A percentile compares a stretch with the other conserved stretches of the same genome.
Conservation (phyloP, 2,888 invertebrate species). For the Sarcophaga carnaria region DNA sequence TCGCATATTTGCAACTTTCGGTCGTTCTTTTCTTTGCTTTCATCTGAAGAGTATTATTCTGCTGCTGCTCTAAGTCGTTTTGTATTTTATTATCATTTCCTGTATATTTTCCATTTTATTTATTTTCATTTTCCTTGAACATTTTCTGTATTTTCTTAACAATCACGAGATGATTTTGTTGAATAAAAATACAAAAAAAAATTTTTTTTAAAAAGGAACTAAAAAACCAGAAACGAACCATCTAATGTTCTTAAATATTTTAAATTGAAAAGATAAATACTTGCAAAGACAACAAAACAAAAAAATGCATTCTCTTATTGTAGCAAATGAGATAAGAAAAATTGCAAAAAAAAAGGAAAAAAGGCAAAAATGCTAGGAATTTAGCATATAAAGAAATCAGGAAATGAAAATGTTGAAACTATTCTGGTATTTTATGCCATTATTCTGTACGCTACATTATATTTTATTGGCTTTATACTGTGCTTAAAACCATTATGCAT, state of each 20-base stretch:
- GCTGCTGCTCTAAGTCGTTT: constrained; percentile 51
- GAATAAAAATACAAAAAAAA: constrained; percentile 22
- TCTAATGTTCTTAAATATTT: constrained; percentile 59
- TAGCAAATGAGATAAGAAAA: neutral
- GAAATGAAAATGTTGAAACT: constrained; percentile 55
- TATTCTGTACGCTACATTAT: constrained; percentile 10
- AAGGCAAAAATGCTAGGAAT: constrained; percentile 33
- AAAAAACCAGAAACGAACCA: constrained; percentile 1
- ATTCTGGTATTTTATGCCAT: no score
- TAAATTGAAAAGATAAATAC: constrained; percentile 67
- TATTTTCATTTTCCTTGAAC: neutral
- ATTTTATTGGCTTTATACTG: constrained; percentile 52
- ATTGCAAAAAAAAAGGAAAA: neutral
- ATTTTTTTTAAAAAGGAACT: constrained; percentile 30
- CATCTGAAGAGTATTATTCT: constrained; percentile 1
- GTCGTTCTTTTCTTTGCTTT: constrained; percentile 20
- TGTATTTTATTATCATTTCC: constrained; percentile 66
- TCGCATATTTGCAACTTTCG: constrained; percentile 13
- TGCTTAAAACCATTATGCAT: constrained; percentile 24
- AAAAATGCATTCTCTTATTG: constrained; percentile 4
- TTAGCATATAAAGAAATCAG: constrained; percentile 54
- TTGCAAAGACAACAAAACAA: constrained; percentile 8
- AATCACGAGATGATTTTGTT: constrained; percentile 45
- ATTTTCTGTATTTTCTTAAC: constrained; percentile 32
- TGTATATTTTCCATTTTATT: constrained; percentile 28